Evolutionary conservation across 2,113 vertebrate species (phyloP).

Genomic region (Pelobates fuscus): DNA sequence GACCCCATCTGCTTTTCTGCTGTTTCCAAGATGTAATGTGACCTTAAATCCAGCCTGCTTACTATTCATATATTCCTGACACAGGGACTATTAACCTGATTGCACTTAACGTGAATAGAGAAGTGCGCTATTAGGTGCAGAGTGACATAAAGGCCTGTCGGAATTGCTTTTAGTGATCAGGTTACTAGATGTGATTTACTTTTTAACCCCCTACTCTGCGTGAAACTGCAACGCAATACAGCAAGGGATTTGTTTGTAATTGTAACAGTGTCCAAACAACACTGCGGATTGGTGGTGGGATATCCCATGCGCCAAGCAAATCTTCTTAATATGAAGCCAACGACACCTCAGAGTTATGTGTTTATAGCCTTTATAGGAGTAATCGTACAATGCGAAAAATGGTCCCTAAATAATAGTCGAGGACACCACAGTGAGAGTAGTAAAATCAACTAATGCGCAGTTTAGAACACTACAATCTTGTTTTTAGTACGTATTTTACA

Average conservation of each 20-base stretch:
- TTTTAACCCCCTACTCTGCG: slow-evolving; percentile 25
- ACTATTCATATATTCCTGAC: slow-evolving; percentile 50
- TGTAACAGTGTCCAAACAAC: not conserved
- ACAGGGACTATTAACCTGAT: slow-evolving; percentile 50
- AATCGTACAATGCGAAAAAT: no score
- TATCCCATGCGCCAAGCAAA: no score
- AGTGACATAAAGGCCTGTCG: slow-evolving; percentile 49
- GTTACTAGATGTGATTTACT: slow-evolving; percentile 39
- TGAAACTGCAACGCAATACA: not conserved
- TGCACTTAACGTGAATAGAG: slow-evolving; percentile 49
- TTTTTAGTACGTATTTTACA: no score
- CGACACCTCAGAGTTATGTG: no score
- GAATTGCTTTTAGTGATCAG: slow-evolving; percentile 48
- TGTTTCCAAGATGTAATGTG: slow-evolving; percentile 42
- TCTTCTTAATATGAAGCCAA: no score
- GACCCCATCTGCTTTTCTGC: slow-evolving; percentile 29
- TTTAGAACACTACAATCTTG: no score
- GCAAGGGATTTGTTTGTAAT: not conserved
- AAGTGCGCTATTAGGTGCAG: slow-evolving; percentile 44
- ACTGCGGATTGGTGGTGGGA: no score
- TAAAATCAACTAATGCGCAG: no score
- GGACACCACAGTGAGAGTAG: no score
- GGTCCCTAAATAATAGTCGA: no score
- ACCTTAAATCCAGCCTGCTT: slow-evolving; percentile 48
- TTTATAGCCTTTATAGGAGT: no score